Conservation (phyloP, 2,797 vertebrate species). For the Microcaecilia unicolor region DNA sequence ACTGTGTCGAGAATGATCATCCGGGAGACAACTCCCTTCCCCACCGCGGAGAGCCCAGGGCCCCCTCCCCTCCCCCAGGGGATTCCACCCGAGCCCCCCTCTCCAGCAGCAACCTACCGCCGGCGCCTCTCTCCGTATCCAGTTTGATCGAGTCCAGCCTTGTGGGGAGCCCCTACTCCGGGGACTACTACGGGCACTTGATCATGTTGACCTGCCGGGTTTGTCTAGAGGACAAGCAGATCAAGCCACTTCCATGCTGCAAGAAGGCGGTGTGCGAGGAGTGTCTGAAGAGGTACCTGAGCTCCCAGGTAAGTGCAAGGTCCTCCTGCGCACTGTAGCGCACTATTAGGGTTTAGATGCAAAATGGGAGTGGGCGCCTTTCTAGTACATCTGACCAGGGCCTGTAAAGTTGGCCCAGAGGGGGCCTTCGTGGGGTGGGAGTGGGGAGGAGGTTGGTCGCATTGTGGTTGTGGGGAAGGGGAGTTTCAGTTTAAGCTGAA, state of each 20-base stretch:
- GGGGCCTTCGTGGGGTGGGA: no score
- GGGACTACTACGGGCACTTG: slow-evolving; percentile 44
- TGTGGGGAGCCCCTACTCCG: slow-evolving; percentile 35
- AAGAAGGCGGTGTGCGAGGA: slow-evolving; percentile 87
- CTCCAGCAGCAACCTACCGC: slow-evolving; percentile 42
- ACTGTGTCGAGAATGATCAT: slow-evolving; percentile 76
- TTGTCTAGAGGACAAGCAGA: slow-evolving; percentile 80
- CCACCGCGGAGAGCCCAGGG: neutral
- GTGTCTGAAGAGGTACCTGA: slow-evolving; percentile 87
- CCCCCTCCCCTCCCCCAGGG: neutral
- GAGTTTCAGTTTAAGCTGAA: no score
- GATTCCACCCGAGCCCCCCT: neutral
- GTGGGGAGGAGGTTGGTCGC: no score
- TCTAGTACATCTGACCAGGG: no score
- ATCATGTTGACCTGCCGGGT: slow-evolving; percentile 74
- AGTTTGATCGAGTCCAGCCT: slow-evolving; percentile 54
- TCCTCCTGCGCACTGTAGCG: no score
- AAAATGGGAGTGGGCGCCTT: no score
- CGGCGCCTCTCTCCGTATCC: slow-evolving; percentile 56
- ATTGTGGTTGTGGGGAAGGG: no score
- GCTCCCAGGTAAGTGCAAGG: slow-evolving; percentile 66
- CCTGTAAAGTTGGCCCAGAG: no score
- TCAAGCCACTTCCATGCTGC: slow-evolving; percentile 83
- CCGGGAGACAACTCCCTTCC: slow-evolving; percentile 9
- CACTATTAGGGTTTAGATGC: no score